Percentiles rank a stretch among this genome's conserved stretches.
These are phyloP conservation scores for Calliopsis andreniformis DNA, from an alignment of 1,140 invertebrate species.

Conservation along the genomic window DNA sequence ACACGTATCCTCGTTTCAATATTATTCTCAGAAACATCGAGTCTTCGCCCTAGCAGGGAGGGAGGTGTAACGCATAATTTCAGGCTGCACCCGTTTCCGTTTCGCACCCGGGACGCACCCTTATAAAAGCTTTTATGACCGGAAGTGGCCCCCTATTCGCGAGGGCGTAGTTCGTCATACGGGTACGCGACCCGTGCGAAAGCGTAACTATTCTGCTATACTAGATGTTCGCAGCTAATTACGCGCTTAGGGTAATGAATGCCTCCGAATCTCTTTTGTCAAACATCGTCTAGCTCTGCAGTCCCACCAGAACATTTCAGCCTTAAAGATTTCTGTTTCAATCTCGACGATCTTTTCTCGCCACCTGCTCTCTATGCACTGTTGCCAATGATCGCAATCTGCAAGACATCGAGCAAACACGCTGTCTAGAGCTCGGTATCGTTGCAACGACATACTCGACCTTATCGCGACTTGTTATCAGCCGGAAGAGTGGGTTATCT, in stretches of 20 bases:
- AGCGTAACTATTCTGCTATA: background rate
- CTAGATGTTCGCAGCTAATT: constrained; percentile 17
- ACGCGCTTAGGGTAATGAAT: constrained; percentile 21
- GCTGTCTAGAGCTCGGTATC: background rate
- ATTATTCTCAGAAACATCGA: constrained; percentile 6
- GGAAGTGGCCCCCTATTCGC: constrained; percentile 69
- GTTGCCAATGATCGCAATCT: constrained; percentile 4
- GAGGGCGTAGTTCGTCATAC: constrained; percentile 28
- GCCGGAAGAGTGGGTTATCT: constrained; percentile 63
- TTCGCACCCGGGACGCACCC: constrained; percentile 67
- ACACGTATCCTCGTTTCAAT: background rate
- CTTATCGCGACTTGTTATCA: constrained; percentile 59
- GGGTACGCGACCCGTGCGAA: constrained; percentile 25
- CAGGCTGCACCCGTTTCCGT: constrained; percentile 63
- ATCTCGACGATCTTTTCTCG: background rate
- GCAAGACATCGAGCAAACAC: constrained; percentile 13
- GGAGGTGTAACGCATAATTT: constrained; percentile 36
- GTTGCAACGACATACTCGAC: constrained; percentile 11
- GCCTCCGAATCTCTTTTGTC: background rate
- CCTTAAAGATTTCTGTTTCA: too few relatives aligned
- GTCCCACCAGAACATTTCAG: background rate
- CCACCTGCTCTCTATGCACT: too few relatives aligned
- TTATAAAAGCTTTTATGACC: constrained; percentile 72
- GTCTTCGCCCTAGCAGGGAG: constrained; percentile 29
- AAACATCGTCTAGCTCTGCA: background rate